Conservation (phyloP, 1,140 invertebrate genomes). For the Drosophila persimilis region DNA sequence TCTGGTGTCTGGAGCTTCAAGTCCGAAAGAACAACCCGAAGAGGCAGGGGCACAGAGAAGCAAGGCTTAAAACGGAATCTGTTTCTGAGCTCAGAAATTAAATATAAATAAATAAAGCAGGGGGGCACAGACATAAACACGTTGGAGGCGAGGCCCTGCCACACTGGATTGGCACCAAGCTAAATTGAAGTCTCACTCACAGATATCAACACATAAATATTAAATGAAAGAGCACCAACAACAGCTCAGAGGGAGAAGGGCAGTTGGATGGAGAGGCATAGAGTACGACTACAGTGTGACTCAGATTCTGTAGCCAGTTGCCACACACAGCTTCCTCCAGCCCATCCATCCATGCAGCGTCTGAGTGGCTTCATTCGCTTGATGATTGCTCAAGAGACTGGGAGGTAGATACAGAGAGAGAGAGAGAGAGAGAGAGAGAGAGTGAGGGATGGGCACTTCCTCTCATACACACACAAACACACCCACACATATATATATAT, state of each 20-base stretch:
- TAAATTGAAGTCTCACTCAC: slow-evolving; percentile 72
- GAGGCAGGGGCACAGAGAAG: too few relatives aligned
- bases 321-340: slow-evolving; percentile 8
- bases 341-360: slow-evolving; percentile 31
- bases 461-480: slow-evolving; percentile 27
- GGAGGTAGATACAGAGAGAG: background rate
- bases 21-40: background rate
- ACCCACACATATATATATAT: background rate
- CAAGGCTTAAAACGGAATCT: background rate
- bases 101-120: slow-evolving; percentile 64
- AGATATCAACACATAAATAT: slow-evolving; percentile 80
- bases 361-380: slow-evolving; percentile 78
- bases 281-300: background rate
- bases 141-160: background rate
- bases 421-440: too few relatives aligned
- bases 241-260: slow-evolving; percentile 17
- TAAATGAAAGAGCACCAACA: slow-evolving; percentile 53
- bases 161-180: slow-evolving; percentile 41
- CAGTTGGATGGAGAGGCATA: background rate
- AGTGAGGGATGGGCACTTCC: background rate
- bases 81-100: slow-evolving; percentile 45
- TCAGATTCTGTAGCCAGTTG: slow-evolving; percentile 43
- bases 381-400: slow-evolving; percentile 68
- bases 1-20: too few relatives aligned
- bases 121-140: slow-evolving; percentile 4